Percentiles rank a stretch among this genome's conserved stretches.
Evolutionary conservation across 2,797 vertebrate genomes (phyloP).

Genomic region (Calcarius lapponicus): DNA sequence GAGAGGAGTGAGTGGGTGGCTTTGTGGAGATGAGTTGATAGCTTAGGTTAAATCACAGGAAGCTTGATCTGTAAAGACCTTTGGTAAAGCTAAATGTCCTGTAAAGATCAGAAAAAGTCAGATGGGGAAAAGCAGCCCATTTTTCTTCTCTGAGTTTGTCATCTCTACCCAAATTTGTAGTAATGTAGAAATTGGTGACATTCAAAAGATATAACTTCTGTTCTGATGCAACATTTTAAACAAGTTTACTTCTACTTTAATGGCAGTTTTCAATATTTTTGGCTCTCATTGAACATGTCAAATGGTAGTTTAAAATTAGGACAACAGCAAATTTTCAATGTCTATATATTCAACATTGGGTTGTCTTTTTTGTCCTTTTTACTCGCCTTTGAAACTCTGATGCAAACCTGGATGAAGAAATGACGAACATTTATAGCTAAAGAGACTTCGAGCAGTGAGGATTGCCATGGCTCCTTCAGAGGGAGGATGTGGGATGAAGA

Average conservation of each 20-base stretch:
- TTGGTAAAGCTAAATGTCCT: neutral
- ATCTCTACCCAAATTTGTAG: neutral
- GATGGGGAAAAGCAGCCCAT: neutral
- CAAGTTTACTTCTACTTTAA: neutral
- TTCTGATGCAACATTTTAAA: neutral
- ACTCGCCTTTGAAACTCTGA: neutral
- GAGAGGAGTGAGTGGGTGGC: accelerated
- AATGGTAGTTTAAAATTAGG: neutral
- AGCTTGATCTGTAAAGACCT: neutral
- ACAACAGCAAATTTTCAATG: neutral
- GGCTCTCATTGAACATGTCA: accelerated
- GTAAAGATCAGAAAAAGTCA: neutral
- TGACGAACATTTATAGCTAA: neutral
- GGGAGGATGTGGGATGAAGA: neutral
- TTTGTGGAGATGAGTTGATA: neutral
- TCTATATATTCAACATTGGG: neutral
- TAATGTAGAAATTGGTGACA: neutral
- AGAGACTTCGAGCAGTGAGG: neutral
- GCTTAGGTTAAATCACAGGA: neutral
- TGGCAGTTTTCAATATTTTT: neutral
- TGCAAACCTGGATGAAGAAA: neutral
- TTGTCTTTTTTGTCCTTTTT: neutral
- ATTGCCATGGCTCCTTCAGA: neutral
- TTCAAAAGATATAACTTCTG: neutral
- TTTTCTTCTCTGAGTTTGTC: neutral